Conservation (phyloP, 2,113 vertebrate species). For the Actenoides hombroni region DNA sequence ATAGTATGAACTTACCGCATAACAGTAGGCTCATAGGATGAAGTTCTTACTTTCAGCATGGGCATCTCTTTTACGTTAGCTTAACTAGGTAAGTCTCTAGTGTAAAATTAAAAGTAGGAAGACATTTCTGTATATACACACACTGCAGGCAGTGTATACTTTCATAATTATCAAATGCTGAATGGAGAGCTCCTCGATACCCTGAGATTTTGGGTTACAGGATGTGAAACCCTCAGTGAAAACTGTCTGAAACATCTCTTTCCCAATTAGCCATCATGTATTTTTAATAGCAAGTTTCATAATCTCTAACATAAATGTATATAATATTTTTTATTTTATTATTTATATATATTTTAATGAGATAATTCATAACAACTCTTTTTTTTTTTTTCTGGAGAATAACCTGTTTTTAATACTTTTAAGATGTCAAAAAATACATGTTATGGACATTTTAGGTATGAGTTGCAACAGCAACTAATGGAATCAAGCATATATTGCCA, state of each 20-base stretch:
- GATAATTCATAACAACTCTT: not conserved
- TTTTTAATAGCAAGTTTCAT: not conserved
- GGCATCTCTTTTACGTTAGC: not conserved
- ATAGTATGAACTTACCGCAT: not conserved
- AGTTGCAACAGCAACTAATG: not conserved
- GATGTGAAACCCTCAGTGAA: not conserved
- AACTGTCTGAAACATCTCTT: not conserved
- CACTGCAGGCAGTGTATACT: not conserved
- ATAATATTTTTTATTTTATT: not conserved
- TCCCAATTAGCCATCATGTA: not conserved
- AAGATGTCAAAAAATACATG: not conserved
- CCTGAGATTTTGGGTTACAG: not conserved
- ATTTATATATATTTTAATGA: not conserved
- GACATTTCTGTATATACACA: not conserved
- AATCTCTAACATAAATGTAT: not conserved
- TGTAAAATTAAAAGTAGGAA: not conserved
- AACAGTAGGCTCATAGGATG: not conserved
- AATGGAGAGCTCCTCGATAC: not conserved
- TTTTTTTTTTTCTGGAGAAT: not conserved
- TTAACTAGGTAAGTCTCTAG: not conserved
- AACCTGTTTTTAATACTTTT: not conserved
- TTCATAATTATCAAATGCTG: not conserved
- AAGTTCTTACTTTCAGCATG: fast-evolving
- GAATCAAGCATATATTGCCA: not conserved
- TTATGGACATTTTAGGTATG: not conserved